A percentile compares a stretch with the other conserved stretches of the same genome.
Evolutionary conservation across 2,113 vertebrate species (phyloP).

Genomic region (Vulpes lagopus): DNA sequence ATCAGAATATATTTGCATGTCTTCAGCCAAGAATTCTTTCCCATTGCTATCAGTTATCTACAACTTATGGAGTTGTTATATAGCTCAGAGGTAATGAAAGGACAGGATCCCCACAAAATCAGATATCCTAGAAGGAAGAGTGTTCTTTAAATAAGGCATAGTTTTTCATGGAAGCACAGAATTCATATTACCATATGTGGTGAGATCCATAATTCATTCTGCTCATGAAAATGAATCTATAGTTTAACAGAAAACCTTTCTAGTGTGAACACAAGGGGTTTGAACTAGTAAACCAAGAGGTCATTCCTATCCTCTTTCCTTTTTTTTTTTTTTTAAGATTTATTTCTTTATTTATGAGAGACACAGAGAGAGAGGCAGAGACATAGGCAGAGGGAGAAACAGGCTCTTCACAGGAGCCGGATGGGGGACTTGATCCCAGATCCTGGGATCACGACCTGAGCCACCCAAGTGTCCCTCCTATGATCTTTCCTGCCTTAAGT

Average conservation of each 20-base stretch:
- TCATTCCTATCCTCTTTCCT: background rate
- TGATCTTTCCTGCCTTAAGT: background rate
- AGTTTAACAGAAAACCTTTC: background rate
- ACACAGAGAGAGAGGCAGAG: no score
- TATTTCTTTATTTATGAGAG: no score
- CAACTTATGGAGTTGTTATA: background rate
- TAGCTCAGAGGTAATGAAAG: background rate
- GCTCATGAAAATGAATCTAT: background rate
- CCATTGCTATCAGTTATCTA: background rate
- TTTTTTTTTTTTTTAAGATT: no score
- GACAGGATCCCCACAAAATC: background rate
- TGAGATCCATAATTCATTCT: background rate
- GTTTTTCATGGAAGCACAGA: background rate
- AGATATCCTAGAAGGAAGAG: background rate
- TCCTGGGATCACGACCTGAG: no score
- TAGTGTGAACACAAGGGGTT: background rate
- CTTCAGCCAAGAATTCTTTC: constrained; percentile 8
- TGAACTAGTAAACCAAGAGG: background rate
- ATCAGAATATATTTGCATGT: background rate
- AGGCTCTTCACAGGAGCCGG: no score
- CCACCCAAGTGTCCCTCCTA: no score
- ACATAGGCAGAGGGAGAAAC: no score
- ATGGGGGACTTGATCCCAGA: no score
- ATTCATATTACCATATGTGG: background rate
- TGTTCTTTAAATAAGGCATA: background rate